These are phyloP conservation scores for Hylia prasina DNA, from an alignment of 2,113 vertebrate species.

Conservation along the genomic window DNA sequence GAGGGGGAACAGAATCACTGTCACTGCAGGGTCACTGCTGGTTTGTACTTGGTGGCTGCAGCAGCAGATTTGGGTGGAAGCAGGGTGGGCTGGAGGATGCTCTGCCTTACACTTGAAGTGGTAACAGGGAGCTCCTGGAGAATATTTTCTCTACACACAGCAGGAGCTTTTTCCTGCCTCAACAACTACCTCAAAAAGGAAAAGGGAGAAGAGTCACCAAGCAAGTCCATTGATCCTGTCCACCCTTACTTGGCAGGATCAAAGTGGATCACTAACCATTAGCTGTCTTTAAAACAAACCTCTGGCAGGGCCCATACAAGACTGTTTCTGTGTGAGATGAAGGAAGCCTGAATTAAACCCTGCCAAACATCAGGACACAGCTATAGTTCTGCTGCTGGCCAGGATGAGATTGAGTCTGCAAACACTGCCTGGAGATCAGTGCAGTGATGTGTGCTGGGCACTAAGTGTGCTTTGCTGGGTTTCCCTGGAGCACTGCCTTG, in stretches of 20 bases:
- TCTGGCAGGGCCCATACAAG: background rate
- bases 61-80: background rate
- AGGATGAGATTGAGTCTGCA: background rate
- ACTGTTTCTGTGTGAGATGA: background rate
- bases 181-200: background rate
- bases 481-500: background rate
- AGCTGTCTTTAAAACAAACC: background rate
- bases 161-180: background rate
- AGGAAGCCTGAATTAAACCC: background rate
- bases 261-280: background rate
- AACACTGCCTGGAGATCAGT: background rate
- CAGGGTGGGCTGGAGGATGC: background rate
- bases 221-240: background rate
- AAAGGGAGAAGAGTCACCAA: background rate
- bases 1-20: background rate
- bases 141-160: background rate
- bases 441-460: background rate
- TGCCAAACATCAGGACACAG: background rate
- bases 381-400: background rate
- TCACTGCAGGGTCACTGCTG: fast-evolving
- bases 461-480: background rate
- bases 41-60: background rate
- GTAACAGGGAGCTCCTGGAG: background rate
- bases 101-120: background rate
- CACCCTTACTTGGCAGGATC: background rate